Conservation (phyloP, 2,888 invertebrate genomes). For the Poecilus cupreus region DNA sequence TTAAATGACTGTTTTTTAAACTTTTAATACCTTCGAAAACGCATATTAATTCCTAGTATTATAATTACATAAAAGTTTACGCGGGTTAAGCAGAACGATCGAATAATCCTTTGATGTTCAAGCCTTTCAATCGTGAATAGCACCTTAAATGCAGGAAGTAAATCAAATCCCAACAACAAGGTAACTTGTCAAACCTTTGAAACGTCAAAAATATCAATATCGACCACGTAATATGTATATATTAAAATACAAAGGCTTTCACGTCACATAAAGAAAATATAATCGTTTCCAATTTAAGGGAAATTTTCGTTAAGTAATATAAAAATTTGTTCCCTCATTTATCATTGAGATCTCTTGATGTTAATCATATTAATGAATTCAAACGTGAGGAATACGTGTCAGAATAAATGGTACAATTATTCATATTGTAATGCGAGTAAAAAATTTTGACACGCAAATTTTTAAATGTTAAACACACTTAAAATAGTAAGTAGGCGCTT, state of each 20-base stretch:
- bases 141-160: not conserved
- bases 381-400: not conserved
- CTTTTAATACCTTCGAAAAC: too few species aligned
- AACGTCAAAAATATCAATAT: constrained; percentile 23
- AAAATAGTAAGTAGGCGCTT: too few species aligned
- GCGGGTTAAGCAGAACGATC: not conserved
- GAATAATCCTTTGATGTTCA: not conserved
- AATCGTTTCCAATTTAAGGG: not conserved
- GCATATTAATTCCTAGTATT: too few species aligned
- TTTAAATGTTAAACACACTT: not conserved
- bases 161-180: not conserved
- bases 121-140: not conserved
- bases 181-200: constrained; percentile 17
- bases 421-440: not conserved
- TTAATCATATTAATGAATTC: not conserved
- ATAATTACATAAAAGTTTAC: too few species aligned
- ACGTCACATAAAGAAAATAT: not conserved
- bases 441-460: constrained; percentile 9
- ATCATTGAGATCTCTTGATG: constrained; percentile 3
- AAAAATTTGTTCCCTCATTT: constrained; percentile 7
- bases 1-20: too few species aligned
- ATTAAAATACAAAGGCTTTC: constrained; percentile 5
- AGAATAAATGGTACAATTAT: not conserved
- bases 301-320: constrained; percentile 13
- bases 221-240: not conserved